Base-by-base conservation (phyloP, 2,888 invertebrate genomes). In the Dysmachus trigonus region DNA sequence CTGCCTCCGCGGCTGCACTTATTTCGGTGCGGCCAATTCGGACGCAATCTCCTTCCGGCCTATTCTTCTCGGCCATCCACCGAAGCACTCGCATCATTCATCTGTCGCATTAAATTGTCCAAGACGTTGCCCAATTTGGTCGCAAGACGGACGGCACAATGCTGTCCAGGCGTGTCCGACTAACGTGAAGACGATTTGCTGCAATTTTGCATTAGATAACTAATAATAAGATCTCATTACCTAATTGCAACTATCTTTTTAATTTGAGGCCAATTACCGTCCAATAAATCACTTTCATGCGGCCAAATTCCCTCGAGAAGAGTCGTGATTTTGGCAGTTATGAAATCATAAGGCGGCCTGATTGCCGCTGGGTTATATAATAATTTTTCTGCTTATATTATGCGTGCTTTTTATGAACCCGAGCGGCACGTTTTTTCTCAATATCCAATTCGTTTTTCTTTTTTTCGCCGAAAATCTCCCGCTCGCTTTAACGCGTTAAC, bases 21-120 rank as follows among this genome's bases (percentile, higher is more conserved):
- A 62, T 62, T 62, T 27, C 22, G 27, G n/a, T 5, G n/a, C 22
- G 22, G 27, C 27, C 62, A 10, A 1, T 22, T 62, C 18, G 7
- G 22, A 62, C 53, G 33, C 79, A 38, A 30, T 41, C 27, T 51
- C 27, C 53, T 81, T 81, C 81, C 81, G 81, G 81, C 51, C 27
- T 51, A 53, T 62, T 81, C 15, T 81, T 81, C 53, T 81, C 7
- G 62, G 41, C 47, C 33, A 62, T 31, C 62, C 35, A 10, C 51
- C 35, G 53, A n/a, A 6, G 10, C 15, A 53, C 31, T 62, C 79
- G 5, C 47, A 15, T 47, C 31, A 30, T 30, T 47, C 79, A 27
- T 53, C 33, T 22, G n/a, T 33, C 27, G 53, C 27, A 53, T 0
- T 51, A 35, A 53, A 81, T 81, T 33, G 53, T 31, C 81, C 53